These are phyloP conservation scores for Diarsia mendica DNA, from an alignment of 2,888 invertebrate genomes.

Conservation along the genomic window DNA sequence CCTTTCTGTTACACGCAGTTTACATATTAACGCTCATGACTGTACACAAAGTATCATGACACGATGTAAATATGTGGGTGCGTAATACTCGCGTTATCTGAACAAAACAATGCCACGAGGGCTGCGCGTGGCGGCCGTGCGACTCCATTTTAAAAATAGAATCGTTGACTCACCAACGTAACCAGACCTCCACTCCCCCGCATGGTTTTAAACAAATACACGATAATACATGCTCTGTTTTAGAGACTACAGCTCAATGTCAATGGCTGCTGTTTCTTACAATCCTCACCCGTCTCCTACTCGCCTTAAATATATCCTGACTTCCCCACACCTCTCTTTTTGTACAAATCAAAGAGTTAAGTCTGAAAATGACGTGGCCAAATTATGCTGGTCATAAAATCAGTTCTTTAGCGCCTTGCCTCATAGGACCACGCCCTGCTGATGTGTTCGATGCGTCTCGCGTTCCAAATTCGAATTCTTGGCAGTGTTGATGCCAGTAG, in stretches of 20 bases:
- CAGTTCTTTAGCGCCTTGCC: constrained; percentile 69
- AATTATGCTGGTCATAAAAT: constrained; percentile 38
- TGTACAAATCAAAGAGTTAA: constrained; percentile 3
- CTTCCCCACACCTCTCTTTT: constrained; percentile 49
- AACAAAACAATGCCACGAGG: constrained; percentile 88
- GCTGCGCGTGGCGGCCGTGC: constrained; percentile 81
- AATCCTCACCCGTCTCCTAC: neutral
- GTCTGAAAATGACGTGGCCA: constrained; percentile 34
- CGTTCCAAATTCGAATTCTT: constrained; percentile 78
- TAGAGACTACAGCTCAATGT: constrained; percentile 43
- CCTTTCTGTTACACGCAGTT: neutral
- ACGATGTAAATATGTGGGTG: constrained; percentile 83
- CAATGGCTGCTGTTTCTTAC: constrained; percentile 29
- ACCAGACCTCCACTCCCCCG: constrained; percentile 67
- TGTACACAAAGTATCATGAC: constrained; percentile 49
- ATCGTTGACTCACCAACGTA: constrained; percentile 73
- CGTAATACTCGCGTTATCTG: constrained; percentile 69
- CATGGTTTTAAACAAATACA: constrained; percentile 29
- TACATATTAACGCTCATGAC: neutral
- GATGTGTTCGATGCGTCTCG: constrained; percentile 69
- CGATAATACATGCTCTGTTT: constrained; percentile 25
- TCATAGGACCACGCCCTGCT: constrained; percentile 83
- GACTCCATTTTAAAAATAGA: constrained; percentile 84
- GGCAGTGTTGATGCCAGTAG: constrained; percentile 69
- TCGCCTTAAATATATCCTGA: constrained; percentile 67